A percentile compares a stretch with the other conserved stretches of the same genome.
These are phyloP conservation scores for Tamias sibiricus DNA, from an alignment of 2,113 vertebrate species.

Conservation along the genomic window DNA sequence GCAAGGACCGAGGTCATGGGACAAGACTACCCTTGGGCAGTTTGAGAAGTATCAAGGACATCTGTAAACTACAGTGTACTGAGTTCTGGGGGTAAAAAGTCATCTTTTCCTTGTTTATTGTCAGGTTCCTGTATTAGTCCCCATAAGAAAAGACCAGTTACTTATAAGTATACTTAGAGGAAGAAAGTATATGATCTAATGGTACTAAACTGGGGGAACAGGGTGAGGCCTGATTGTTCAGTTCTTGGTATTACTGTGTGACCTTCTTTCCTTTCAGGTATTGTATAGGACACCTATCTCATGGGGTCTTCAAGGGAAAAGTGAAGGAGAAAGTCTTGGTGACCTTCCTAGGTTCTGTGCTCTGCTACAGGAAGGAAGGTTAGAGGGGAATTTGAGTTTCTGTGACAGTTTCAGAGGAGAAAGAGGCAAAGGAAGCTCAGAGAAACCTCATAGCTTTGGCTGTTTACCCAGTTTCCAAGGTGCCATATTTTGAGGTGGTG, in stretches of 20 bases:
- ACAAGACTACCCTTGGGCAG: background rate
- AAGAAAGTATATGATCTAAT: background rate
- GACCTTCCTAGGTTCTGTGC: background rate
- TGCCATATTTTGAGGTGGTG: background rate
- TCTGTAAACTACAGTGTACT: background rate
- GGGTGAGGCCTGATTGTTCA: background rate
- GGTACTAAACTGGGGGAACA: background rate
- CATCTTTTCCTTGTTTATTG: background rate
- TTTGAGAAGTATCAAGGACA: background rate
- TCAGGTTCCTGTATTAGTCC: background rate
- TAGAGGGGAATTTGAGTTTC: background rate
- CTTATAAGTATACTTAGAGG: background rate
- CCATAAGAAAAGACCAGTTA: background rate
- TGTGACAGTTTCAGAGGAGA: background rate
- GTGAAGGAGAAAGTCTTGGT: background rate
- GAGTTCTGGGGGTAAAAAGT: background rate
- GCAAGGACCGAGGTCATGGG: rapidly evolving
- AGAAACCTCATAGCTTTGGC: background rate
- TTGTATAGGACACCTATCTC: background rate
- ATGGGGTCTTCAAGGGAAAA: background rate
- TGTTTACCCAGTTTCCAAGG: background rate
- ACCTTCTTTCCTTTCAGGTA: background rate
- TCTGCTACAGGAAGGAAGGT: background rate
- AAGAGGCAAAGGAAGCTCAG: background rate
- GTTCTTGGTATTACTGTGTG: background rate